Percentiles rank a stretch among this genome's conserved stretches.
Evolutionary conservation across 1,140 invertebrate species (phyloP).

Genomic region (Chironomus tepperi): DNA sequence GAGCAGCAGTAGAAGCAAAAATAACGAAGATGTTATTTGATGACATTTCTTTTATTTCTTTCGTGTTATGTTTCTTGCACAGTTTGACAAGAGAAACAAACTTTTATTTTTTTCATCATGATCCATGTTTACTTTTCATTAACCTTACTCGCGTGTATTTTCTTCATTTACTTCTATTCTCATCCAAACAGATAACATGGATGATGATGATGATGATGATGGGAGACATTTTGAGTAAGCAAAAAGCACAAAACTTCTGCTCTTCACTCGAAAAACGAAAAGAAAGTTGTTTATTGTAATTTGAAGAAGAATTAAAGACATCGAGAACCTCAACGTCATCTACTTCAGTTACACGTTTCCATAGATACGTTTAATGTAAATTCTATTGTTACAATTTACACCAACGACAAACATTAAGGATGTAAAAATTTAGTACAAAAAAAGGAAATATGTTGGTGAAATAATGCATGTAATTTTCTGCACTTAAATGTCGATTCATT

Average conservation of each 20-base stretch:
- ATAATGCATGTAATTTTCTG: neutral
- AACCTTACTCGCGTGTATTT: neutral
- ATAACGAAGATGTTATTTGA: constrained; percentile 9
- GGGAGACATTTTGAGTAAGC: neutral
- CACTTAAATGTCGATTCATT: neutral
- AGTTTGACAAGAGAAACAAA: neutral
- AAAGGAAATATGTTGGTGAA: neutral
- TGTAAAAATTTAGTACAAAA: neutral
- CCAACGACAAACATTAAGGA: neutral
- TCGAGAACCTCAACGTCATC: too few relatives aligned
- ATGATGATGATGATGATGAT: neutral
- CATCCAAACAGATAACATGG: neutral
- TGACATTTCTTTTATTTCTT: neutral
- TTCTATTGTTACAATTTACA: too few relatives aligned
- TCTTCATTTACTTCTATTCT: neutral
- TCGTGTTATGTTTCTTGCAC: neutral
- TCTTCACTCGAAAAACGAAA: neutral
- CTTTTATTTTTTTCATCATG: neutral
- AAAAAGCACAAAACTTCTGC: neutral
- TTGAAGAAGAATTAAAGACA: neutral
- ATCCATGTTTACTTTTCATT: constrained; percentile 13
- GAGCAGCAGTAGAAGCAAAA: neutral
- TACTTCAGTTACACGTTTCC: too few relatives aligned
- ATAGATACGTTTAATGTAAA: too few relatives aligned
- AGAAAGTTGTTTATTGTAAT: neutral